Evolutionary conservation across 2,113 vertebrate species (phyloP), one percentile per base, ranked within the genome.

Genomic region (Origma solitaria): DNA sequence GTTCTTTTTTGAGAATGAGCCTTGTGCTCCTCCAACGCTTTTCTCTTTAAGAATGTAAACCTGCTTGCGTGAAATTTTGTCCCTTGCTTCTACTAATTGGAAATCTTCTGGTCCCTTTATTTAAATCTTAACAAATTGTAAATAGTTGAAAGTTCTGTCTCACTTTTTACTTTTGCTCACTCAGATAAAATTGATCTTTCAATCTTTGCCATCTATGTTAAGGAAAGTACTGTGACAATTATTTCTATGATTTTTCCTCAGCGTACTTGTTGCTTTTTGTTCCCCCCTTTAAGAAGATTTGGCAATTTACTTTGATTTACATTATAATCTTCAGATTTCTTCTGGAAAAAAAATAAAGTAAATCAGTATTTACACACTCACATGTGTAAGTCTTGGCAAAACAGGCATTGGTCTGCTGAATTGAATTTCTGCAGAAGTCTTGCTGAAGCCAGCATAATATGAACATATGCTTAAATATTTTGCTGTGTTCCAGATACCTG

Each of bases 191-290:
- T 51, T 35, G 66, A 4, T 79, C 15, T 85, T 81, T 51, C 8
- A 57, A 0, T 78, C 24, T 77, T 90, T 73, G 21, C 16, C 24
- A 40, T 73, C 40, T 72, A 5, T 75, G 22, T 66, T 51, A 65
- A 80, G 22, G 27, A 64, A 77, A 50, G 24, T 61, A 75, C 33
- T 70, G 22, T 81, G 54, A 23, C 11, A 57, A 13, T 42, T 68
- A 16, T 47, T 72, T 77, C 68, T 69, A 16, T 42, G 30, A 78
- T n/a, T 78, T 33, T 42, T 64, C 23, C 17, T 87, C 13, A 15
- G 13, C 0, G 0, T n/a, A 49, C 27, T 79, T 50, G 13, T 50
- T 40, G 38, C 38, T 33, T 65, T 45, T 50, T 9, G 4, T 10
- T 76, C 11, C 9, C 9, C 22, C 4, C 20, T 40, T 42, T 35